Evolutionary conservation across 2,797 vertebrate species (phyloP).

Genomic region (Leptatherina wallacei): DNA sequence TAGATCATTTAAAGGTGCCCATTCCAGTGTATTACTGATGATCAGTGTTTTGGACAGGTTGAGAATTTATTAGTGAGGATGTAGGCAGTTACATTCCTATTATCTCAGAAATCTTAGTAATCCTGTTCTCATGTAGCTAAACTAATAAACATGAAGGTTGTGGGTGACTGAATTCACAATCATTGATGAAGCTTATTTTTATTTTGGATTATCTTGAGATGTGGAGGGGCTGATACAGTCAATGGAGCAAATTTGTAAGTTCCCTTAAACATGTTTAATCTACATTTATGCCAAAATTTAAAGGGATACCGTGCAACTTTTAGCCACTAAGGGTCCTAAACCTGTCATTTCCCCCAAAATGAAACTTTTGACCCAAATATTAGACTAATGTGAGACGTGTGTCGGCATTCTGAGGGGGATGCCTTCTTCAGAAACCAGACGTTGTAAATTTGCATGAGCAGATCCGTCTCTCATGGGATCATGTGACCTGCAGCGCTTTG

Average conservation of each 20-base stretch:
- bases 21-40: conserved; percentile 64
- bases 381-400: too few relatives aligned
- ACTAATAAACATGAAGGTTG: neutral
- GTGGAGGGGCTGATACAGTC: neutral
- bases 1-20: conserved; percentile 56
- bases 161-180: neutral
- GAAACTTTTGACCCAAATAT: too few relatives aligned
- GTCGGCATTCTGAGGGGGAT: too few relatives aligned
- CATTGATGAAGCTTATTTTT: neutral
- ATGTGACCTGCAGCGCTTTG: too few relatives aligned
- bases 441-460: too few relatives aligned
- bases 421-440: too few relatives aligned
- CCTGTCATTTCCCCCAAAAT: too few relatives aligned
- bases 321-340: too few relatives aligned
- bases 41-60: conserved; percentile 67
- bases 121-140: neutral
- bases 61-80: conserved; percentile 60
- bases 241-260: neutral
- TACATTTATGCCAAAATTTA: neutral
- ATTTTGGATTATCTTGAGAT: neutral
- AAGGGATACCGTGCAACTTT: too few relatives aligned
- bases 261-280: neutral
- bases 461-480: too few relatives aligned
- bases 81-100: neutral
- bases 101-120: conserved; percentile 10